Percentiles rank a stretch among this genome's conserved stretches.
Conservation (phyloP, 2,797 vertebrate species). For the Knipowitschia caucasica region DNA sequence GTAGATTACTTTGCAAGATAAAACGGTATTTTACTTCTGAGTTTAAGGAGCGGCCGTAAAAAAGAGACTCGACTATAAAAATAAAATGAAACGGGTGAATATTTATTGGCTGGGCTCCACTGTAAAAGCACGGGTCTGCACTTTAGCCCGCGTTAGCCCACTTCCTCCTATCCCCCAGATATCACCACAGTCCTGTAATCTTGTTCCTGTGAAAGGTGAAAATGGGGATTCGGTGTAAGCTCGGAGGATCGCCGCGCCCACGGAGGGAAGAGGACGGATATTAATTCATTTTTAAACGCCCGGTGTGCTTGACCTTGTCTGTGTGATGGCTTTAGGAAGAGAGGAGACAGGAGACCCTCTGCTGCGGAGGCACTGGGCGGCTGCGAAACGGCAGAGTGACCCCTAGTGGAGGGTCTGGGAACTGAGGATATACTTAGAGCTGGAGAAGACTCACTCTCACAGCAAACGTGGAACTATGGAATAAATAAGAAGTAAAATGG, state of each 20-base stretch:
- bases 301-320: slow-evolving; percentile 74
- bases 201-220: slow-evolving; percentile 43
- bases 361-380: background rate
- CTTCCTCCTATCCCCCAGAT: slow-evolving; percentile 15
- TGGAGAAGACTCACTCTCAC: no score
- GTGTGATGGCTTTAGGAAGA: slow-evolving; percentile 46
- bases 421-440: background rate
- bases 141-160: slow-evolving; percentile 19
- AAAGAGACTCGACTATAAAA: background rate
- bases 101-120: background rate
- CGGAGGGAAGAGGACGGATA: slow-evolving; percentile 36
- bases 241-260: slow-evolving; percentile 20
- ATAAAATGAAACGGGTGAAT: slow-evolving; percentile 6
- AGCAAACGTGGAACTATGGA: no score
- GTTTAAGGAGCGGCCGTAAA: background rate
- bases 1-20: slow-evolving; percentile 3
- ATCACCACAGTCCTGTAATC: slow-evolving; percentile 25
- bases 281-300: slow-evolving; percentile 70
- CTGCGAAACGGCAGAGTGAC: slow-evolving; percentile 64
- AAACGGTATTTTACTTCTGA: slow-evolving; percentile 5
- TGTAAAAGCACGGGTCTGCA: slow-evolving; percentile 17
- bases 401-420: slow-evolving; percentile 59
- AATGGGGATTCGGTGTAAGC: slow-evolving; percentile 49
- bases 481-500: no score
- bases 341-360: slow-evolving; percentile 18